Evolutionary conservation across 2,797 vertebrate species (phyloP).

Genomic region (Artibeus lituratus): DNA sequence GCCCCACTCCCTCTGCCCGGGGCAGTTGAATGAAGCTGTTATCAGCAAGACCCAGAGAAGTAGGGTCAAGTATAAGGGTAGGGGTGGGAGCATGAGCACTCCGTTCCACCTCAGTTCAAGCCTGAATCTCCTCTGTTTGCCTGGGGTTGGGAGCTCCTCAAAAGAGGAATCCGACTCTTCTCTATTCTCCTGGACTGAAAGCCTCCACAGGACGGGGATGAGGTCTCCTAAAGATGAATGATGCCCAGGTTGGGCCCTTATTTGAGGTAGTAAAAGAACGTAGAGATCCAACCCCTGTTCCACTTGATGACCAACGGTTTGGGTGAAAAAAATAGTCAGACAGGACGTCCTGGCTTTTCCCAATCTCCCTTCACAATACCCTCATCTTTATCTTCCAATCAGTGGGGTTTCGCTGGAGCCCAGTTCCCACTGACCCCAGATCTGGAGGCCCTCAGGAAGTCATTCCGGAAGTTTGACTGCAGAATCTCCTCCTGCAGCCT

Average conservation of each 20-base stretch:
- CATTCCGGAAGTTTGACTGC: not conserved
- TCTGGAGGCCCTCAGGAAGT: not conserved
- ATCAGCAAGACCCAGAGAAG: not conserved
- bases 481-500: not conserved
- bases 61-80: not conserved
- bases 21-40: not conserved
- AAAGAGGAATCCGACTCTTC: not conserved
- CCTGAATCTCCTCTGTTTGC: not conserved
- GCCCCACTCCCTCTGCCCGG: not conserved
- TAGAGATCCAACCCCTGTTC: not conserved
- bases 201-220: not conserved
- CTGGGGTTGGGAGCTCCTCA: not conserved
- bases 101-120: not conserved
- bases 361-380: not conserved
- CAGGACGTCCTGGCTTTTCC: not conserved
- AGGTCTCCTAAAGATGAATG: not conserved
- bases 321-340: not conserved
- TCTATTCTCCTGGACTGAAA: not conserved
- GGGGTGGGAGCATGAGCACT: not conserved
- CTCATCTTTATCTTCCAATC: not conserved
- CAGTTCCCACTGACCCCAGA: not conserved
- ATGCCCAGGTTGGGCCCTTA: not conserved
- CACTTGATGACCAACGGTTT: not conserved
- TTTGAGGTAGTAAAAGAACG: not conserved
- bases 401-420: not conserved